These are phyloP conservation scores for Mareca strepera DNA, from an alignment of 2,797 vertebrate species.

Conservation along the genomic window DNA sequence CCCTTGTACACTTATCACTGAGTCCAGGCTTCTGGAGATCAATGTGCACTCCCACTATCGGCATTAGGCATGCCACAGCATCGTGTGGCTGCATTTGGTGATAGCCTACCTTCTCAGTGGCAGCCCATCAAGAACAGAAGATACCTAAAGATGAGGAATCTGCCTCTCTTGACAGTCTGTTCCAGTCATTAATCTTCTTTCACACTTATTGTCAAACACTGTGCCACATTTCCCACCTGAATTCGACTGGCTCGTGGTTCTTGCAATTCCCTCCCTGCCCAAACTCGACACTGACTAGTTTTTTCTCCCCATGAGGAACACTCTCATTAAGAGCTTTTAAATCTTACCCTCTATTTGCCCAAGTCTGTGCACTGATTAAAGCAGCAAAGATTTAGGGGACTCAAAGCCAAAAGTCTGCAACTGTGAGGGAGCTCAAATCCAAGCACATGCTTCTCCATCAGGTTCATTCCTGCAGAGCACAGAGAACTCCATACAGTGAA, in stretches of 20 bases:
- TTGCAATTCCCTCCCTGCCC: not conserved
- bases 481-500: not conserved
- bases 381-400: not conserved
- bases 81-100: not conserved
- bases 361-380: not conserved
- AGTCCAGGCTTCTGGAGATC: not conserved
- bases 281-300: not conserved
- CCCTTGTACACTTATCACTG: not conserved
- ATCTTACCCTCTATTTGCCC: not conserved
- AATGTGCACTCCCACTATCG: accelerated
- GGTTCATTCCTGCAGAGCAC: not conserved
- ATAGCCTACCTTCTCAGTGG: not conserved
- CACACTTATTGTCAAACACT: not conserved
- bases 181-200: not conserved
- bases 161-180: not conserved
- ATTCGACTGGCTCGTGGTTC: not conserved
- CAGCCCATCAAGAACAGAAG: not conserved
- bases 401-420: not conserved
- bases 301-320: not conserved
- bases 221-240: not conserved
- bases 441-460: not conserved
- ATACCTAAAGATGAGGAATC: not conserved
- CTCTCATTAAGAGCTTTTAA: not conserved
- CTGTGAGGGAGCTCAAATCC: not conserved
- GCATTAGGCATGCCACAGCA: not conserved